Percentiles rank a stretch among this genome's conserved stretches.
Evolutionary conservation across 2,888 invertebrate species (phyloP).

Genomic region (Luperina nickerlii): DNA sequence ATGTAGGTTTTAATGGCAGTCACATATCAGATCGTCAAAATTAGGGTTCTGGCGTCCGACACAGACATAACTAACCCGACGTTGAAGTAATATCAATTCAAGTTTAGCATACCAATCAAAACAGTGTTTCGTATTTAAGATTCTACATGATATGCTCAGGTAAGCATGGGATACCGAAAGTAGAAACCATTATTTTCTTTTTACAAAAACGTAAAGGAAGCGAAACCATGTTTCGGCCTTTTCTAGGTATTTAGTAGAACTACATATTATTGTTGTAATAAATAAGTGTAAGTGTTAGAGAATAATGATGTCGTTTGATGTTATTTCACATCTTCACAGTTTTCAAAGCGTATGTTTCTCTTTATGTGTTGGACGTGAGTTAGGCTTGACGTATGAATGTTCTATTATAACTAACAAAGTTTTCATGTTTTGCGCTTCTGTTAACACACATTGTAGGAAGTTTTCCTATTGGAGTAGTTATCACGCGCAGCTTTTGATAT

Average conservation of each 20-base stretch:
- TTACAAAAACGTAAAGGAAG: background rate
- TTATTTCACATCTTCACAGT: slow-evolving; percentile 42
- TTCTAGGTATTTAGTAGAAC: slow-evolving; percentile 15
- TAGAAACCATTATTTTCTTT: slow-evolving; percentile 12
- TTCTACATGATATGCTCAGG: background rate
- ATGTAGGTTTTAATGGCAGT: background rate
- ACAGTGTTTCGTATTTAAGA: background rate
- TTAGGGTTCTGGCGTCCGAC: too few relatives aligned
- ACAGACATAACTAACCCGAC: background rate
- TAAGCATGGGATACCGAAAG: slow-evolving; percentile 13
- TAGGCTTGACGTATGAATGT: slow-evolving; percentile 45
- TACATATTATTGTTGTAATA: background rate
- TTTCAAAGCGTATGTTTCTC: slow-evolving; percentile 36
- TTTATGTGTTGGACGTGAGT: slow-evolving; percentile 36
- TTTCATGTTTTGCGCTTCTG: slow-evolving; percentile 44
- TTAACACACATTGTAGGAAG: slow-evolving; percentile 12
- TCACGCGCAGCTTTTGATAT: background rate
- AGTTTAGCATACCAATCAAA: slow-evolving; percentile 1
- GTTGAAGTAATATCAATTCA: background rate
- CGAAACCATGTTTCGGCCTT: background rate
- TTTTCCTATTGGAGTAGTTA: slow-evolving; percentile 33
- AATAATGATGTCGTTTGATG: slow-evolving; percentile 47
- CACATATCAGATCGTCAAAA: background rate
- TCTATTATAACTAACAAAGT: slow-evolving; percentile 22
- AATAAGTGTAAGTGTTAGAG: background rate